phyloP scores from a whole-genome alignment of 2,113 vertebrate genomes.

The Galeopterus variegatus region DNA sequence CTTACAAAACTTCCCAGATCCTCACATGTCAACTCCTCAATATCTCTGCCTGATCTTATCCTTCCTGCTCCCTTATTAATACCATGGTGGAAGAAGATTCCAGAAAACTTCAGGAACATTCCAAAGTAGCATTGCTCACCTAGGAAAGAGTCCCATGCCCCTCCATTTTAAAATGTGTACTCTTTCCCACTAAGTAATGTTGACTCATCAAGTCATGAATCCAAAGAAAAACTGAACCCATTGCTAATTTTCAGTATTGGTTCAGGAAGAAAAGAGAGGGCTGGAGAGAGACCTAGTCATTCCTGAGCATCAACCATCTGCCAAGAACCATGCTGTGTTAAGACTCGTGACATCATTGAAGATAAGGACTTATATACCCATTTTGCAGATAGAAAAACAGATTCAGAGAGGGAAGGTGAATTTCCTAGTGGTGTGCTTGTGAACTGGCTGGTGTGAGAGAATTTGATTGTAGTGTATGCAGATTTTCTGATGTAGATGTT shows the following conservation, averaged over 20 bases:
- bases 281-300: neutral
- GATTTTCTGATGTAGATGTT: too few relatives aligned
- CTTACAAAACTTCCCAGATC: neutral
- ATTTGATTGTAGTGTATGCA: neutral
- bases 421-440: rapidly evolving
- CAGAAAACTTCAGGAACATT: neutral
- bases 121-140: neutral
- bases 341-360: neutral
- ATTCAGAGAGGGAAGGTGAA: neutral
- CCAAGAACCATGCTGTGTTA: neutral
- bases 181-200: neutral
- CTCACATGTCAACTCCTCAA: neutral
- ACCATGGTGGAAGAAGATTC: neutral
- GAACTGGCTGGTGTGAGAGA: neutral
- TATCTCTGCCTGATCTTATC: neutral
- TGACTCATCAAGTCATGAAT: neutral
- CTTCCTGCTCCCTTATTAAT: neutral
- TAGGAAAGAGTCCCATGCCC: too few relatives aligned
- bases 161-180: neutral
- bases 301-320: neutral
- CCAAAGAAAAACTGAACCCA: neutral
- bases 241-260: neutral
- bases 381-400: neutral
- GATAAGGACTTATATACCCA: neutral
- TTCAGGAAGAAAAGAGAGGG: neutral